A percentile compares a stretch with the other conserved stretches of the same genome.
phyloP scores from a whole-genome alignment of 2,797 vertebrate species.

The Ceyx erithaca region DNA sequence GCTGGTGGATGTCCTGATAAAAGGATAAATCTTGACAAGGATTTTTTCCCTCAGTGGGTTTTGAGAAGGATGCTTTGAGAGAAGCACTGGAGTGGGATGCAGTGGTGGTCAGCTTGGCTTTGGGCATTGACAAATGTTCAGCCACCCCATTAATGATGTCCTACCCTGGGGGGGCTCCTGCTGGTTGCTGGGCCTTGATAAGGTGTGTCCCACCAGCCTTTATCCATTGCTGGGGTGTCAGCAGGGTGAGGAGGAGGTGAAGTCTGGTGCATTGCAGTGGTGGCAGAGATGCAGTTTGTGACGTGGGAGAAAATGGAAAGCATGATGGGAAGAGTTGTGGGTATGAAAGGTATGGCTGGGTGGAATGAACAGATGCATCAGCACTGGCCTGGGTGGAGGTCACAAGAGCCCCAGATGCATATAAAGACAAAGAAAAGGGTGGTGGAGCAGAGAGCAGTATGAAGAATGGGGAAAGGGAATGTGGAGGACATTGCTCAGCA shows the following conservation, averaged over 20 bases:
- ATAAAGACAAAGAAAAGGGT: not conserved
- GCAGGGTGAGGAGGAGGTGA: not conserved
- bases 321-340: fast-evolving
- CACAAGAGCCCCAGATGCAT: fast-evolving
- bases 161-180: fast-evolving
- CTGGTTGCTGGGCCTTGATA: not conserved
- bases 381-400: not conserved
- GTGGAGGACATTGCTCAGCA: fast-evolving
- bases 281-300: fast-evolving
- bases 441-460: not conserved
- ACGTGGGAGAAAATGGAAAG: not conserved
- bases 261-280: not conserved
- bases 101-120: not conserved
- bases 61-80: not conserved
- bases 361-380: fast-evolving
- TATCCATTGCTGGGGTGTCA: fast-evolving
- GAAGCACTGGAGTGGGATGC: fast-evolving
- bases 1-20: not conserved
- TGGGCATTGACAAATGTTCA: not conserved
- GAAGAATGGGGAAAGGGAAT: not conserved
- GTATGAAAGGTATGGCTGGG: not conserved
- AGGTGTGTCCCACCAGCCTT: not conserved
- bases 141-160: fast-evolving
- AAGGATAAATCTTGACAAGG: too few species aligned
- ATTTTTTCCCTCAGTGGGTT: fast-evolving